These are phyloP conservation scores for Halichondria panicea DNA, from an alignment of 37 sponge, comb jelly and placozoan species.

Conservation along the genomic window DNA sequence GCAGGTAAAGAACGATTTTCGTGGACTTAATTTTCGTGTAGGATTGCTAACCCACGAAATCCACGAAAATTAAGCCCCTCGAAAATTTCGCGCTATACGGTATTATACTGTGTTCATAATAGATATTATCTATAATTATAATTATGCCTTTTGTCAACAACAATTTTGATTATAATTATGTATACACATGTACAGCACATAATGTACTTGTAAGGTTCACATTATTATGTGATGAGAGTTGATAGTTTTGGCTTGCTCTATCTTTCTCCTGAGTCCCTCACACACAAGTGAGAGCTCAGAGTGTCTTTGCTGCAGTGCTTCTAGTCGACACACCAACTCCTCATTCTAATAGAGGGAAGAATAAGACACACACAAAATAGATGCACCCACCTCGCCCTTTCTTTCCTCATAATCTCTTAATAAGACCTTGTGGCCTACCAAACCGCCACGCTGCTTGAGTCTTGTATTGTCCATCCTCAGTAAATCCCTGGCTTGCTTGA, in stretches of 20 bases:
- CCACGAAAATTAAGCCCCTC: no score
- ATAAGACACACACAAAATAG: background rate
- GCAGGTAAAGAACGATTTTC: no score
- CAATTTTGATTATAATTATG: background rate
- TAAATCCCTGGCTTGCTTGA: slow-evolving; percentile 90
- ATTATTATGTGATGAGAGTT: slow-evolving; percentile 1
- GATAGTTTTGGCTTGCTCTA: slow-evolving; percentile 43
- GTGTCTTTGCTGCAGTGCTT: slow-evolving; percentile 56
- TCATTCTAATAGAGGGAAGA: slow-evolving; percentile 15
- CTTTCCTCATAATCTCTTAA: slow-evolving; percentile 93
- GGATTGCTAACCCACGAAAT: no score
- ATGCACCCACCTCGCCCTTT: slow-evolving; percentile 52
- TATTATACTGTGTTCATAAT: no score
- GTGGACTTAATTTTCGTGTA: no score
- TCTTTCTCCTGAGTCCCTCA: slow-evolving; percentile 59
- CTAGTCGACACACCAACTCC: slow-evolving; percentile 25
- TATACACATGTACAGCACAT: background rate
- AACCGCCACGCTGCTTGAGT: slow-evolving; percentile 84
- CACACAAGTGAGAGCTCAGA: slow-evolving; percentile 51
- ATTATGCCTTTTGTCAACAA: background rate
- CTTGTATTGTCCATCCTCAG: slow-evolving; percentile 81
- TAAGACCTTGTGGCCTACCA: slow-evolving; percentile 84
- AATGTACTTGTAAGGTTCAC: background rate
- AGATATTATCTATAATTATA: background rate
- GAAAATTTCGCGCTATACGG: no score